phyloP scores from a whole-genome alignment of 2,888 invertebrate genomes.

The Girardia tigrina region DNA sequence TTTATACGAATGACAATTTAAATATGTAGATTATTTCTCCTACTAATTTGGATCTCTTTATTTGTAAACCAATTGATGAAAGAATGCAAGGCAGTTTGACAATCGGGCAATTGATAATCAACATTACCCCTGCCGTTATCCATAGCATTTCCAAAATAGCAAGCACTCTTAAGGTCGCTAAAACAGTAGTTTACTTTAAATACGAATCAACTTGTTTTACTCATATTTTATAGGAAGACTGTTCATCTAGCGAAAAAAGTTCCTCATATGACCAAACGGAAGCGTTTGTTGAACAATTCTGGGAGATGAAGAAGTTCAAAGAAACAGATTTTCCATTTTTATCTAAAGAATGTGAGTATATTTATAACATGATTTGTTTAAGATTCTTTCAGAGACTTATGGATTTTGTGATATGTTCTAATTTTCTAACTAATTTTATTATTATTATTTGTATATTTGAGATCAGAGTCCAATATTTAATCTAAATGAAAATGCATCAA shows the following conservation, averaged over 20 bases:
- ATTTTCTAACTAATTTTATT: too few species aligned
- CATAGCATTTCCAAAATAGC: slow-evolving; percentile 28
- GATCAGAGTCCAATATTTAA: too few species aligned
- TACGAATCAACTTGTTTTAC: too few species aligned
- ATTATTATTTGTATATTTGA: too few species aligned
- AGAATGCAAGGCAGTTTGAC: slow-evolving; percentile 28
- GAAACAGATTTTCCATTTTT: background rate
- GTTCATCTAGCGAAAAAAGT: background rate
- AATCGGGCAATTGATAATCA: slow-evolving; percentile 25
- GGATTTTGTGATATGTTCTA: too few species aligned
- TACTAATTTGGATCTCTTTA: slow-evolving; percentile 8
- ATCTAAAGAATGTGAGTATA: background rate
- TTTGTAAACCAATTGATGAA: slow-evolving; percentile 12
- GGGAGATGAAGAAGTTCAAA: background rate
- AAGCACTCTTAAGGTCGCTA: background rate
- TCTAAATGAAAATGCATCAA: too few species aligned
- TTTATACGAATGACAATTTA: too few species aligned
- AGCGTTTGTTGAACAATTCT: background rate
- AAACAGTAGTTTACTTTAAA: too few species aligned
- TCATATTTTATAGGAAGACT: background rate
- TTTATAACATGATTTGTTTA: too few species aligned
- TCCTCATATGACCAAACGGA: background rate
- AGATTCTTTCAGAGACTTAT: too few species aligned
- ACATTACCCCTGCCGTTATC: slow-evolving; percentile 29
- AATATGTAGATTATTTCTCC: slow-evolving; percentile 27